Evolutionary conservation across 2,113 vertebrate species (phyloP), one percentile per base, ranked within the genome.

Genomic region (Lepisosteus osseus): DNA sequence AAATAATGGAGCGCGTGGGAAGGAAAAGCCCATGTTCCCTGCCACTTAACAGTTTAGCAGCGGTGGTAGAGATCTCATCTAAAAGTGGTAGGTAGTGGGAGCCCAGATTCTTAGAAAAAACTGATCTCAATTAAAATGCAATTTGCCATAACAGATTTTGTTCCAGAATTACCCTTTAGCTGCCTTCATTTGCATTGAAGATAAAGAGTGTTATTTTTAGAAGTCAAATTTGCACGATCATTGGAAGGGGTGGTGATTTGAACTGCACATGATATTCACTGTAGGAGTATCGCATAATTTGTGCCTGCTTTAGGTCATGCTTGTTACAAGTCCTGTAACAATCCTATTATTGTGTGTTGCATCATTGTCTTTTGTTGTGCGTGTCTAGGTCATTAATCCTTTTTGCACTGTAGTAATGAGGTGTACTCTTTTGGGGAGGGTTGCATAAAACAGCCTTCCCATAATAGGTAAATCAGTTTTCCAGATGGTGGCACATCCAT

Each of bases 251-350:
- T 41, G 9, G 44, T 47, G 56, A 69, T n/a, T 29, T 51, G 59
- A 29, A 43, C 15, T 12, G 14, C 44, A 62, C 42, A 13, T 14
- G 65, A 43, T 47, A 56, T 15, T 67, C 17, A 3, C 17, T 61
- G 41, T 61, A 42, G 29, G 42, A 68, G 63, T 7, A 11, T 44
- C 40, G 7, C 6, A 63, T 44, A 57, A 51, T 54, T 17, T 44
- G 54, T 54, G 64, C 44, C 61, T 65, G 65, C 12, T 51, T 62
- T 11, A 17, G 14, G 13, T 41, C 68, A 3, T 47, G 43, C 56
- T 54, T 54, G 44, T 62, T 57, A 57, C 72, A 65, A 65, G 56
- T 72, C 74, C 79, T 43, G 12, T 56, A 65, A 66, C 72, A 78
- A 69, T 68, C 70, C 72, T 61, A 47, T 68, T 61, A 76, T 17